These are phyloP conservation scores for Thaleichthys pacificus DNA, from an alignment of 2,797 vertebrate species.

Conservation along the genomic window DNA sequence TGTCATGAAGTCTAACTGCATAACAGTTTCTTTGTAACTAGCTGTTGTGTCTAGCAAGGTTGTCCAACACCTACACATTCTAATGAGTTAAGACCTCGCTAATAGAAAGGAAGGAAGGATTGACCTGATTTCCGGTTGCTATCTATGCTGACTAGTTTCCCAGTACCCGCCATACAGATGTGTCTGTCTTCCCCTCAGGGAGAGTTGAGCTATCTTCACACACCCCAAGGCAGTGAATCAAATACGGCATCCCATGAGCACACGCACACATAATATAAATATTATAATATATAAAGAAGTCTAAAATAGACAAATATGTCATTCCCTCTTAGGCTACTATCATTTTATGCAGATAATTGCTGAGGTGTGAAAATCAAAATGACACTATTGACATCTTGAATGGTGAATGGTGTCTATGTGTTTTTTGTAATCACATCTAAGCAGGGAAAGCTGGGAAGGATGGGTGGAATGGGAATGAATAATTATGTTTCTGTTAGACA, in stretches of 20 bases:
- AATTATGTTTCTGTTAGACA: conserved; percentile 39
- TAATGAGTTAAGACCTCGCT: too few relatives aligned
- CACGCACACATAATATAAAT: conserved; percentile 21
- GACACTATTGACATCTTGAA: conserved; percentile 52
- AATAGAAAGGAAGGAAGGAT: too few relatives aligned
- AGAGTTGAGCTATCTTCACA: conserved; percentile 53
- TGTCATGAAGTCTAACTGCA: too few relatives aligned
- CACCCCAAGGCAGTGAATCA: conserved; percentile 57
- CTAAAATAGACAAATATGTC: conserved; percentile 59
- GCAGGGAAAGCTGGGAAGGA: conserved; percentile 38
- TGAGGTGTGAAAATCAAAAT: conserved; percentile 45
- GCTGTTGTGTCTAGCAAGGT: too few relatives aligned
- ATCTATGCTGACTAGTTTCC: too few relatives aligned
- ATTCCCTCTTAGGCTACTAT: conserved; percentile 56
- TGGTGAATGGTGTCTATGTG: conserved; percentile 46
- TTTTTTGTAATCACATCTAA: conserved; percentile 57
- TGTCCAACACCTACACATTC: too few relatives aligned
- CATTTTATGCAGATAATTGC: conserved; percentile 55
- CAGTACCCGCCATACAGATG: conserved; percentile 55
- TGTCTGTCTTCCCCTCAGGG: conserved; percentile 47
- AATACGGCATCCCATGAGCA: conserved; percentile 32
- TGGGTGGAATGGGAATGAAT: conserved; percentile 41
- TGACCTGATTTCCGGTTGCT: too few relatives aligned
- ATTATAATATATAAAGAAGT: conserved; percentile 29
- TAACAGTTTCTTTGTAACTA: too few relatives aligned